Conservation (phyloP, 2,113 vertebrate species). For the Leptosomus discolor region DNA sequence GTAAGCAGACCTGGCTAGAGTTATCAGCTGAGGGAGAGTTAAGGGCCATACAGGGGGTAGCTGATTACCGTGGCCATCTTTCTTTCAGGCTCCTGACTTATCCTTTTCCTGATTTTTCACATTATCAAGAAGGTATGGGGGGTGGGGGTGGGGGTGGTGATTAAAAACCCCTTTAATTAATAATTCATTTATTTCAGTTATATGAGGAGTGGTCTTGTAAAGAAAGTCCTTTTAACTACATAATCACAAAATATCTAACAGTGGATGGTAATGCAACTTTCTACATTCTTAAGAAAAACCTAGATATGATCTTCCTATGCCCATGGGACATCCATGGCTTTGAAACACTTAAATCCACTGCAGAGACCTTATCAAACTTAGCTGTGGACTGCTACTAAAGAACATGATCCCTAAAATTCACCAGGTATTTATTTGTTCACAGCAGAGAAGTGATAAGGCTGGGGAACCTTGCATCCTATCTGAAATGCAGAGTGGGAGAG, state of each 20-base stretch:
- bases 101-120: not conserved
- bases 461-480: not conserved
- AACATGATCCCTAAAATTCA: not conserved
- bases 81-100: not conserved
- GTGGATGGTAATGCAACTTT: not conserved
- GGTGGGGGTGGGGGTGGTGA: not conserved
- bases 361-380: not conserved
- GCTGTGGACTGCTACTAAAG: not conserved
- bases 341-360: not conserved
- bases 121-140: not conserved
- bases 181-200: not conserved
- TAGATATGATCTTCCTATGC: not conserved
- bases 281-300: not conserved
- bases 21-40: not conserved
- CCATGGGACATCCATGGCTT: not conserved
- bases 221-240: not conserved
- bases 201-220: not conserved
- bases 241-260: not conserved
- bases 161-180: not conserved
- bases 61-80: rapidly evolving
- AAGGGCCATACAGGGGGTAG: not conserved
- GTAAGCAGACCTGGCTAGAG: not conserved
- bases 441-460: not conserved
- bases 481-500: not conserved
- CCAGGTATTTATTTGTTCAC: not conserved